These are phyloP conservation scores for Amaurobius ferox DNA, from an alignment of 2,888 invertebrate species.

Conservation along the genomic window DNA sequence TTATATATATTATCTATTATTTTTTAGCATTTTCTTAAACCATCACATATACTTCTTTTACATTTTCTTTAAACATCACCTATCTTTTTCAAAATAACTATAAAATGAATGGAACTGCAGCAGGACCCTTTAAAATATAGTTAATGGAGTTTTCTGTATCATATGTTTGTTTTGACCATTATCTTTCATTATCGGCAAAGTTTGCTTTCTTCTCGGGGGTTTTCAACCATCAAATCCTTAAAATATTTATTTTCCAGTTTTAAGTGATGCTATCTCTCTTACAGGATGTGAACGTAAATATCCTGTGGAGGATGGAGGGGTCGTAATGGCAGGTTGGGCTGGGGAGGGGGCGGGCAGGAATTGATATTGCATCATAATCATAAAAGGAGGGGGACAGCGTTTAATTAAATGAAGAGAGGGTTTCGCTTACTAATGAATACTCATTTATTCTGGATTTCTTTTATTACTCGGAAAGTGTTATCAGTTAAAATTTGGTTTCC, in stretches of 20 bases:
- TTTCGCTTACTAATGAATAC: neutral
- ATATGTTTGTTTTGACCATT: constrained; percentile 1
- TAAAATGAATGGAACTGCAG: too few species aligned
- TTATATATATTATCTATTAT: too few species aligned
- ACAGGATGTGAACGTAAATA: neutral
- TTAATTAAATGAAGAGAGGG: neutral
- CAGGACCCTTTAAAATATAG: too few species aligned
- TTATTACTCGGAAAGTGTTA: too few species aligned
- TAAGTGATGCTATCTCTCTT: too few species aligned
- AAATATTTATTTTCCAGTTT: too few species aligned
- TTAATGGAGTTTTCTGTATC: neutral
- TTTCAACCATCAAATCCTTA: too few species aligned
- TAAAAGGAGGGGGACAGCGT: neutral
- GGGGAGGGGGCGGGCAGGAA: neutral
- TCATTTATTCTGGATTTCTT: neutral
- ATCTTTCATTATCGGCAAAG: neutral
- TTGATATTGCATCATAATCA: neutral
- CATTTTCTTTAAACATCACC: too few species aligned
- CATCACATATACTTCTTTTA: too few species aligned
- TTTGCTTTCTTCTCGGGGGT: neutral
- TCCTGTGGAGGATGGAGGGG: neutral
- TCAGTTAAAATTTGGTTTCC: too few species aligned
- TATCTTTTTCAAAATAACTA: too few species aligned
- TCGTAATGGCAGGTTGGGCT: neutral
- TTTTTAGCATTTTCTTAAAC: too few species aligned